Base-by-base conservation (phyloP, 2,113 vertebrate genomes). In the Equus quagga region DNA sequence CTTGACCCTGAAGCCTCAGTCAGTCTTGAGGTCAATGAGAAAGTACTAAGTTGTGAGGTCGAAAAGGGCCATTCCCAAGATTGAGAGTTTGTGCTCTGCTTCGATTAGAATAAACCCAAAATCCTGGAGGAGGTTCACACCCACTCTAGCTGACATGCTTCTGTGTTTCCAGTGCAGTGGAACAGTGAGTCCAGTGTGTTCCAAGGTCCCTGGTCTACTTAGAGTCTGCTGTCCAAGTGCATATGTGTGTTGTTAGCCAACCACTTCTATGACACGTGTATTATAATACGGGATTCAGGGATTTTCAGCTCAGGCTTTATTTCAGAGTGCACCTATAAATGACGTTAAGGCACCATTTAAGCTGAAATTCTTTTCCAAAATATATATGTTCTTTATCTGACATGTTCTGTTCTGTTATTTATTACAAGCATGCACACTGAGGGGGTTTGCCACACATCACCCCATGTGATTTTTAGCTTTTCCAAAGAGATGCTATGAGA, bases 351-450 rank as follows among this genome's bases (percentile, higher is more conserved):
- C 9, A 1, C 8, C 18, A 28, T 91, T 73, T 87, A 86, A 85
- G 67, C 56, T 89, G 65, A n/a, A 49, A 81, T 83, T 96, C n/a
- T 76, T 93, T 72, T 91, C 60, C 8, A 56, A 36, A 90, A 72
- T 41, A 93, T 64, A 72, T 41, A 33, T 26, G 36, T 64, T 31
- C 26, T 83, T 97, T 87, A 62, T 69, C 41, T 72, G 60, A 31
- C 31, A 21, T 67, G 31, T n/a, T 65, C 67, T 84, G 2, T 56
- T 44, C 65, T 56, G 31, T 80, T 80, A 49, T 54, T 67, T 46
- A n/a, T 70, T 44, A 54, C 6, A 83, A 94, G n/a, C 51, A 33
- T 41, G 41, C 7, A 88, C 18, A 49, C 36, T 24, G 15, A 18
- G 33, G 33, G 9, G 46, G 33, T 73, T 91, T 94, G n/a, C 65